Percentiles rank a stretch among this genome's conserved stretches.
Conservation (phyloP, 1,140 invertebrate species). For the Coptotermes formosanus region DNA sequence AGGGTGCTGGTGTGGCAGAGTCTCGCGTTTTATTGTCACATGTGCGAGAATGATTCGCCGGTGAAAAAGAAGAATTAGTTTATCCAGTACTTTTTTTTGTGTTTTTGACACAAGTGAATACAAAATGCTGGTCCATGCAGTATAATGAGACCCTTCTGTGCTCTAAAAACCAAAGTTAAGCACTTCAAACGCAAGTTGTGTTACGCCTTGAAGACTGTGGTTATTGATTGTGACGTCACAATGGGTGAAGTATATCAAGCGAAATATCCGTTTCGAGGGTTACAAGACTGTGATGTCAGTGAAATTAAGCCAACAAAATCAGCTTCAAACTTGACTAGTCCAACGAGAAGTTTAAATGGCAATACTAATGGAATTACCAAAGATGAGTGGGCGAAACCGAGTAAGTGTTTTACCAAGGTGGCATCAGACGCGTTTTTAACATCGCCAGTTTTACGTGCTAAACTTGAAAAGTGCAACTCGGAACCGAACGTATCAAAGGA, state of each 20-base stretch:
- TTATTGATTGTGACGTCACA: conserved; percentile 19
- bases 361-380: not conserved
- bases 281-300: not conserved
- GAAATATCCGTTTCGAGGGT: conserved; percentile 22
- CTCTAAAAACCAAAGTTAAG: not conserved
- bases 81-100: not conserved
- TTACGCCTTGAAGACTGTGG: not conserved
- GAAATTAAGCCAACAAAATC: not conserved
- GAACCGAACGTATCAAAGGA: conserved; percentile 18
- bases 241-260: conserved; percentile 19
- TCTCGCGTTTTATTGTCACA: not conserved
- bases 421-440: conserved; percentile 6
- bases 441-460: not conserved
- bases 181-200: not conserved
- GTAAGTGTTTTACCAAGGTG: not conserved
- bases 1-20: not conserved
- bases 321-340: not conserved
- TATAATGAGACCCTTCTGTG: not conserved
- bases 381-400: not conserved
- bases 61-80: not conserved
- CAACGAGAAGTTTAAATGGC: conserved; percentile 3
- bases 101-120: not conserved
- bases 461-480: conserved; percentile 14
- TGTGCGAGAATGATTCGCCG: not conserved
- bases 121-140: not conserved